phyloP scores from a whole-genome alignment of 2,888 invertebrate genomes.

The Drosophila borborema region DNA sequence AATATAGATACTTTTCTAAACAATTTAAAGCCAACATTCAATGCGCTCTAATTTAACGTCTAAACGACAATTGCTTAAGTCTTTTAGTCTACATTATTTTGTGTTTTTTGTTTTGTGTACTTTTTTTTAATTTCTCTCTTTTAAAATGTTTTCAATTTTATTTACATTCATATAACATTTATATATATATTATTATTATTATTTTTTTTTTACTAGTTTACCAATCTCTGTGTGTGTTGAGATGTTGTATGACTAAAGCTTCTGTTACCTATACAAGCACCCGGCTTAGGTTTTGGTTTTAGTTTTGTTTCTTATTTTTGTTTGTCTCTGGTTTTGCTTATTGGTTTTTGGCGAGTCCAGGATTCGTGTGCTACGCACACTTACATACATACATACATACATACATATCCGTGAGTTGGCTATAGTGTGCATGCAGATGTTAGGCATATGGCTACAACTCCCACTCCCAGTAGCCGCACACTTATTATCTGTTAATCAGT shows the following conservation, averaged over 20 bases:
- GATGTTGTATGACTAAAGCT: conserved; percentile 18
- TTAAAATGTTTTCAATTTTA: neutral
- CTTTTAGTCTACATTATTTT: conserved; percentile 82
- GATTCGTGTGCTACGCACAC: neutral
- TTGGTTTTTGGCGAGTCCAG: neutral
- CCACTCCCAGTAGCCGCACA: neutral
- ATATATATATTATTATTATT: conserved; percentile 6
- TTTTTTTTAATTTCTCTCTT: conserved; percentile 16
- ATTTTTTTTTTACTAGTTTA: conserved; percentile 33
- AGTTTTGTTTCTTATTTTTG: neutral
- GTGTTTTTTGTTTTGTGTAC: conserved; percentile 16
- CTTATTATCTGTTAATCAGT: conserved; percentile 10
- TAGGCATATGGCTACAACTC: conserved; percentile 15
- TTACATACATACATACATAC: conserved; percentile 10
- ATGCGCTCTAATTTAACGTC: conserved; percentile 84
- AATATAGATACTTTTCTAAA: conserved; percentile 50
- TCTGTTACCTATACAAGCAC: conserved; percentile 38
- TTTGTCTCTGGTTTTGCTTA: conserved; percentile 3
- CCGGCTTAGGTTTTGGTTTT: conserved; percentile 29
- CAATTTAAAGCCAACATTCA: conserved; percentile 82
- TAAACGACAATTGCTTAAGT: conserved; percentile 84
- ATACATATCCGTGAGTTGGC: neutral
- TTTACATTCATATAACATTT: conserved; percentile 44
- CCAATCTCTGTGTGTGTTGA: conserved; percentile 14
- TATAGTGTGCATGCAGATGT: conserved; percentile 31